Evolutionary conservation across 1,140 invertebrate species (phyloP).

Genomic region (Cepaea nemoralis): DNA sequence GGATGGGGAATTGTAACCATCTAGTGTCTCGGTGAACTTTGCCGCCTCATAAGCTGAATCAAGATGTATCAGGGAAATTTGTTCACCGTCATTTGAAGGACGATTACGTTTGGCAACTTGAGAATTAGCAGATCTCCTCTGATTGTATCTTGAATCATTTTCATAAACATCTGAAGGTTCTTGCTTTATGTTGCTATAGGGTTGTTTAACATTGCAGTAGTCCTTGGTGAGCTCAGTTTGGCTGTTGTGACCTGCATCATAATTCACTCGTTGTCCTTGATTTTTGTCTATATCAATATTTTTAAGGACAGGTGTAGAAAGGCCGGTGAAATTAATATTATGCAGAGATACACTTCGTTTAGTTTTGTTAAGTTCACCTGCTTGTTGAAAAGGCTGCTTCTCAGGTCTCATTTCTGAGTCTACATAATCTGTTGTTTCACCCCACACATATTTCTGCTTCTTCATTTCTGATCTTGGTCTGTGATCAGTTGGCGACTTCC

Average conservation of each 20-base stretch:
- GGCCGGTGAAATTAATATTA: slow-evolving; percentile 35
- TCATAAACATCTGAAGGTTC: background rate
- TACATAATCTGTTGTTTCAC: slow-evolving; percentile 64
- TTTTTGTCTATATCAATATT: background rate
- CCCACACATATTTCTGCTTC: background rate
- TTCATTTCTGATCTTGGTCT: slow-evolving; percentile 23
- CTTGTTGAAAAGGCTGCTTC: slow-evolving; percentile 52
- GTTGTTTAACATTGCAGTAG: background rate
- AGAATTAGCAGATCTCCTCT: background rate
- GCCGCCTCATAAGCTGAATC: background rate
- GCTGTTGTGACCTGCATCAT: background rate
- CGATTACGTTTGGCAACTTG: background rate
- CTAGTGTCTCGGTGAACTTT: background rate
- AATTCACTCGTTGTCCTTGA: background rate
- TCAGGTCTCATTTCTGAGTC: slow-evolving; percentile 58
- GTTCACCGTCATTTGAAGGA: background rate
- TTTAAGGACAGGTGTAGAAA: background rate
- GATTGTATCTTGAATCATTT: background rate
- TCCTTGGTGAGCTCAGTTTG: background rate
- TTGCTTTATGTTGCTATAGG: background rate
- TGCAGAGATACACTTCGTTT: slow-evolving; percentile 61
- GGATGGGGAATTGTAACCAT: background rate
- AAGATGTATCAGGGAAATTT: background rate
- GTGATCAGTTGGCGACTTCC: background rate
- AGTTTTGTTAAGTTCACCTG: slow-evolving; percentile 50